Conservation (phyloP, 2,113 vertebrate species). For the Lepus europaeus region DNA sequence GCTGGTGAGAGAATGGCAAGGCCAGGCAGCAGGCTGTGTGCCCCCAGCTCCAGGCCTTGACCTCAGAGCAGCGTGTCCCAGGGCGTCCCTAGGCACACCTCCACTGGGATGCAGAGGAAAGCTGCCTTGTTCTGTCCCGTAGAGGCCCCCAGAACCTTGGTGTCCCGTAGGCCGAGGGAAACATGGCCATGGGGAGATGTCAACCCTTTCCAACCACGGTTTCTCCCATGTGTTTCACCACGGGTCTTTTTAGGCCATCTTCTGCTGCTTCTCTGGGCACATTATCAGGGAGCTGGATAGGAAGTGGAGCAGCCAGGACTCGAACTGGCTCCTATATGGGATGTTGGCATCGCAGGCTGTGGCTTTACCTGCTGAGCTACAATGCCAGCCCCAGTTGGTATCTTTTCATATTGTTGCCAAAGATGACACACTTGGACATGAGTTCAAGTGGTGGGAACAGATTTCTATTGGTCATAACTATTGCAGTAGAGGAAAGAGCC, state of each 20-base stretch:
- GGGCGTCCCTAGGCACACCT: not conserved
- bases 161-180: not conserved
- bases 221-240: not conserved
- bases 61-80: not conserved
- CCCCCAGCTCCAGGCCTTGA: not conserved
- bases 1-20: not conserved
- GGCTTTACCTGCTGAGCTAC: no score
- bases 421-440: not conserved
- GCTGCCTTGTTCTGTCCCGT: no score
- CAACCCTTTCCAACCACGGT: not conserved
- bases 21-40: not conserved
- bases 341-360: no score
- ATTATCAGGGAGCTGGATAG: no score
- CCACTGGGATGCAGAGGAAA: not conserved
- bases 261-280: no score
- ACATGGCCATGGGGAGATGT: not conserved
- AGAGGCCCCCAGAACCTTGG: not conserved
- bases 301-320: no score
- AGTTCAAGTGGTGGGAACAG: not conserved
- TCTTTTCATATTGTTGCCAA: not conserved
- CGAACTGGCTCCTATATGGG: no score
- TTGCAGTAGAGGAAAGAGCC: not conserved
- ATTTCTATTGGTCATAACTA: not conserved
- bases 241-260: no score
- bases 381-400: not conserved